Base-by-base conservation (phyloP, 2,797 vertebrate species). In the Crenichthys baileyi region DNA sequence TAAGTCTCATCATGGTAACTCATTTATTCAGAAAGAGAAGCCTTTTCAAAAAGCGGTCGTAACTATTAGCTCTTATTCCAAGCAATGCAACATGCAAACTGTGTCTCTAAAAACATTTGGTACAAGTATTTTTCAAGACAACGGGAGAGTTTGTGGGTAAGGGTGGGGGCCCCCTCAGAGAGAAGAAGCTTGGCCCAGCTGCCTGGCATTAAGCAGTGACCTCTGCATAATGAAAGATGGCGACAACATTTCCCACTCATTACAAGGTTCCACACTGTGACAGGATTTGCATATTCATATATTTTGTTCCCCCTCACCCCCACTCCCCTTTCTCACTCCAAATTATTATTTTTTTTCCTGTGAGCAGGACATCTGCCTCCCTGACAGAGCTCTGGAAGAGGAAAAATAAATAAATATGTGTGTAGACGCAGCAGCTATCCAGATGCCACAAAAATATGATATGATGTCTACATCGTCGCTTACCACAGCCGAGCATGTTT, bases 241-340 rank as follows among this genome's bases (percentile, higher is more conserved):
- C 91, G 92, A 94, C 95, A 97, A 96, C 95, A 95, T 97, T 97
- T 97, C 96, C 96, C 95, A 96, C 95, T 97, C 96, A 97, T 97
- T 97, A 97, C 92, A 77, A 97, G 96, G 96, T 96, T 97, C 96
- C 95, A 95, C 94, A 95, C 96, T 96, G 97, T 96, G 97, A 97
- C 96, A 96, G 93, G 93, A 98, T 98, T 98, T 98, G 97, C 97
- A 99, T 98, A 98, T 96, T 96, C 95, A 96, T 97, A 95, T 97
- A 96, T 96, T 95, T 90, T 65, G 7, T 41, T 89, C 93, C 78
- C 78, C 87, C 75, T 80, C 78, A 36, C 83, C 81, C 48, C 85
- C 83, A 82, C 75, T 73, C 41, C 65, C 36, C 51, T 0, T 86
- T 71, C 84, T 70, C 77, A 77, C 89, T 88, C 92, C 95, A 97